Evolutionary conservation across 2,113 vertebrate species (phyloP), one percentile per base, ranked within the genome.

Genomic region (Pampusana beccarii): DNA sequence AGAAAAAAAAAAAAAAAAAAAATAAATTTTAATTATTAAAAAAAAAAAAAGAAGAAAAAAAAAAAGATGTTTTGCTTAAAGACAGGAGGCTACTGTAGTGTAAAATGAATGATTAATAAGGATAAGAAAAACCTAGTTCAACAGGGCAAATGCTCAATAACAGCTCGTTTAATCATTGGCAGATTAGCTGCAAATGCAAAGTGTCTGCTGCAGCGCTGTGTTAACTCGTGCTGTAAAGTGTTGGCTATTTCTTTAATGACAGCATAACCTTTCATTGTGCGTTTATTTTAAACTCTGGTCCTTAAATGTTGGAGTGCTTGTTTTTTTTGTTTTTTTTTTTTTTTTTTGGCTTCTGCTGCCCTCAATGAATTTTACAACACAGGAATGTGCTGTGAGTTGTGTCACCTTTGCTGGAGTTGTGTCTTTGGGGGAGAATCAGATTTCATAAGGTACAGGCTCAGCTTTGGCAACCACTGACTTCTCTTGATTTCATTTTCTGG

Each of bases 31-130:
- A n/a, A n/a, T n/a, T n/a, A n/a, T n/a, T n/a, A 10, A 25, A 4
- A 46, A 4, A 38, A 29, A 57, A 38, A 56, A 28, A 67, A 69
- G 24, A 36, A 21, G 6, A 20, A 23, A 61, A 67, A 54, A 38
- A 29, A n/a, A n/a, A n/a, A n/a, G n/a, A 6, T 88, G 75, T 90
- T 95, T 92, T 94, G 8, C 89, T 93, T 51, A 92, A 92, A 94
- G 91, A 95, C 89, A 82, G 92, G 89, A 95, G 86, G 94, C 40
- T 93, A 79, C 94, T 54, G 74, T 92, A 38, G 81, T 90, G 86
- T 88, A 95, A 95, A 93, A 96, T 95, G 97, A 96, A 96, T 97
- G 97, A 97, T 97, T 96, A 97, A 97, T 97, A 97, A 96, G 97
- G 92, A 95, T 72, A 95, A 96, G 97, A 82, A 96, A 96, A 97